phyloP scores from a whole-genome alignment of 2,888 invertebrate genomes.

The Amblyjoppa fuscipennis region DNA sequence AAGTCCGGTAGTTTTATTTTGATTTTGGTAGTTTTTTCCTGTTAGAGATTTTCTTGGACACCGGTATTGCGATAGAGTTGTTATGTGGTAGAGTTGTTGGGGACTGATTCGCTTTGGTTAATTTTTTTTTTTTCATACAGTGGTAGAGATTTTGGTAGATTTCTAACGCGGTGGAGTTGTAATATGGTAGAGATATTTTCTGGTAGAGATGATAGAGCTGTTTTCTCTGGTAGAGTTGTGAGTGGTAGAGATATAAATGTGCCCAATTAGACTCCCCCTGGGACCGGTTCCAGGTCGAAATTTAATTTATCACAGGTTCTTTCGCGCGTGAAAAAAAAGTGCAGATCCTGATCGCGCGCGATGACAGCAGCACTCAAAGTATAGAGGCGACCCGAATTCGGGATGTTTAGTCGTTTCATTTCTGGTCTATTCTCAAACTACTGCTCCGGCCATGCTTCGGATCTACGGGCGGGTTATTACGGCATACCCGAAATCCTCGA shows the following conservation, averaged over 20 bases:
- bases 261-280: too few relatives aligned
- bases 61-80: too few relatives aligned
- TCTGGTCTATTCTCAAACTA: conserved; percentile 17
- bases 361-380: background rate
- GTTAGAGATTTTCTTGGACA: too few relatives aligned
- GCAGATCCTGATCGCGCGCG: background rate
- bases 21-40: too few relatives aligned
- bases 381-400: background rate
- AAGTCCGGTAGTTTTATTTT: too few relatives aligned
- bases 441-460: background rate
- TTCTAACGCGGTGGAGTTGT: too few relatives aligned
- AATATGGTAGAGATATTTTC: too few relatives aligned
- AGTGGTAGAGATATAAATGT: background rate
- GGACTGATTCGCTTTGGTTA: too few relatives aligned
- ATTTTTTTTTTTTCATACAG: too few relatives aligned
- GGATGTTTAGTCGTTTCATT: background rate
- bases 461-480: background rate
- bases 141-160: too few relatives aligned
- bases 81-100: too few relatives aligned
- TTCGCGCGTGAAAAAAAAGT: background rate
- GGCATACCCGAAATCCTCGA: conserved; percentile 6
- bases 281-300: background rate
- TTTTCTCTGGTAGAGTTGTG: background rate
- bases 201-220: too few relatives aligned
- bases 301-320: conserved; percentile 6